phyloP scores from a whole-genome alignment of 1,140 invertebrate genomes.

The Halesus radiatus region DNA sequence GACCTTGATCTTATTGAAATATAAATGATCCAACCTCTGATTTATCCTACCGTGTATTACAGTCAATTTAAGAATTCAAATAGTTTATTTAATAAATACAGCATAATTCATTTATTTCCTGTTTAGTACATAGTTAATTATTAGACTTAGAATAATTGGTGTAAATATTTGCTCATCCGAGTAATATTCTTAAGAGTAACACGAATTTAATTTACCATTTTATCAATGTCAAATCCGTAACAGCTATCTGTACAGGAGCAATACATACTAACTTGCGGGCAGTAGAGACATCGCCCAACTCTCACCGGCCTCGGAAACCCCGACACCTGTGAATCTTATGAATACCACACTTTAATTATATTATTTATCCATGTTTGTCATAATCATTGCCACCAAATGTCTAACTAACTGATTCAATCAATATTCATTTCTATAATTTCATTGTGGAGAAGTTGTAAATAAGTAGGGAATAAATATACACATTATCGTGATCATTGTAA shows the following conservation, averaged over 20 bases:
- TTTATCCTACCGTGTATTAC: constrained; percentile 41
- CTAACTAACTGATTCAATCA: constrained; percentile 19
- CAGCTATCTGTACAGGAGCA: constrained; percentile 25
- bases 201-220: constrained; percentile 23
- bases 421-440: constrained; percentile 33
- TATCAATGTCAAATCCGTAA: constrained; percentile 27
- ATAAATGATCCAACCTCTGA: constrained; percentile 13
- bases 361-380: constrained; percentile 48
- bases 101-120: constrained; percentile 70
- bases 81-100: constrained; percentile 74
- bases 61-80: constrained; percentile 69
- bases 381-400: constrained; percentile 6
- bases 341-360: constrained; percentile 24
- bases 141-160: constrained; percentile 51
- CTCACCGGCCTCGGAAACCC: no score
- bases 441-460: constrained; percentile 37
- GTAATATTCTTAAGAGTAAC: constrained; percentile 42
- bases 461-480: constrained; percentile 8
- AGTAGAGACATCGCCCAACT: no score
- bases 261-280: constrained; percentile 3
- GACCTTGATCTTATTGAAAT: constrained; percentile 22
- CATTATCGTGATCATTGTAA: constrained; percentile 10
- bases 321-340: neutral
- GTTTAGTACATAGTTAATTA: constrained; percentile 60
- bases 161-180: constrained; percentile 50